A percentile compares a stretch with the other conserved stretches of the same genome.
phyloP scores from a whole-genome alignment of 1,140 invertebrate species.

The Maconellicoccus hirsutus region DNA sequence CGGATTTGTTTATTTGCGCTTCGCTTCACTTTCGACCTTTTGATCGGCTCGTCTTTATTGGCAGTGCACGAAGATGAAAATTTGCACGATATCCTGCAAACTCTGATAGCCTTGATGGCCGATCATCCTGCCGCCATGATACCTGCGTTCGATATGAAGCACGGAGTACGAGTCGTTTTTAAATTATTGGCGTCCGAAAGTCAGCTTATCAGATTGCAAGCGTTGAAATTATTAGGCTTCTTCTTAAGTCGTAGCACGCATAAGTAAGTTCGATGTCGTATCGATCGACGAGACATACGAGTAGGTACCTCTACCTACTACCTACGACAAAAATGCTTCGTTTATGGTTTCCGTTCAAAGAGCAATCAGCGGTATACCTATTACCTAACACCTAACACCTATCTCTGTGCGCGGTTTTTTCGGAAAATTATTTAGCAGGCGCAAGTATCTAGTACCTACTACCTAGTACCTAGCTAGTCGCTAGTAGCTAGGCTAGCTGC shows the following conservation, averaged over 20 bases:
- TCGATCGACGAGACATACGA: background rate
- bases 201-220: slow-evolving; percentile 88
- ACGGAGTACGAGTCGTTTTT: slow-evolving; percentile 91
- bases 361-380: too few species aligned
- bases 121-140: slow-evolving; percentile 98
- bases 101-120: slow-evolving; percentile 92
- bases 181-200: slow-evolving; percentile 90
- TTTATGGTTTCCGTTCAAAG: too few species aligned
- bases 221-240: slow-evolving; percentile 88
- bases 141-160: slow-evolving; percentile 94
- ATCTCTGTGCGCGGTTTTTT: too few species aligned
- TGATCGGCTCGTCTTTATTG: slow-evolving; percentile 9
- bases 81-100: slow-evolving; percentile 92
- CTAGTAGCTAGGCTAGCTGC: too few species aligned
- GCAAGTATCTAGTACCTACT: too few species aligned
- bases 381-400: too few species aligned
- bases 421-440: too few species aligned
- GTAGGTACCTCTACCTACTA: too few species aligned
- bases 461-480: too few species aligned
- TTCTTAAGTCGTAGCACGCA: slow-evolving; percentile 90
- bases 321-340: too few species aligned
- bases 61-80: slow-evolving; percentile 77
- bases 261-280: slow-evolving; percentile 79
- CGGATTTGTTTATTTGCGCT: background rate
- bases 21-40: too few species aligned